Evolutionary conservation across 2,888 invertebrate species (phyloP), one percentile per base, ranked within the genome.

Genomic region (Azorinus chamasolen): DNA sequence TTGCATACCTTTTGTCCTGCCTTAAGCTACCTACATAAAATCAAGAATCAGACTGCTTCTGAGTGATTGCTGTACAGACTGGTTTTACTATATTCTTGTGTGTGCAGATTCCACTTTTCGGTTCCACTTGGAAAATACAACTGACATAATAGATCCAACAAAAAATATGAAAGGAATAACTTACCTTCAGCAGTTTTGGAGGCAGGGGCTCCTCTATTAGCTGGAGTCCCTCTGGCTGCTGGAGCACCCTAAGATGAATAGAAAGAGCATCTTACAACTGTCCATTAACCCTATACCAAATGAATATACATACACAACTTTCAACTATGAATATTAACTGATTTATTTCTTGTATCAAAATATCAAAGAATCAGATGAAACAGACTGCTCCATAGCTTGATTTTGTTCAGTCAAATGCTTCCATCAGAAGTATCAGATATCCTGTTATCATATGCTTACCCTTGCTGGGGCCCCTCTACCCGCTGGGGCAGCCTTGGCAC

Each of bases 401-500:
- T n/a, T n/a, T n/a, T n/a, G n/a, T n/a, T n/a, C n/a, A n/a, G n/a
- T n/a, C n/a, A n/a, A n/a, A n/a, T n/a, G n/a, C n/a, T n/a, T n/a
- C n/a, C n/a, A n/a, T n/a, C n/a, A n/a, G n/a, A n/a, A n/a, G n/a
- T n/a, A n/a, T n/a, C n/a, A n/a, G n/a, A n/a, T 32, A 32, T 6
- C 32, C 32, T 10, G 4, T 32, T 6, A 32, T 51, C 4, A 51
- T 51, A 54, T n/a, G 46, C 25, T 48, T 66, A 76, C 79, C 70
- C 79, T 83, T 32, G 80, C 79, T 43, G 80, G 66, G 41, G 78
- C 86, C 58, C 83, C 83, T 45, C 79, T 62, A n/a, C 74, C 79
- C 57, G 77, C 57, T 14, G 83, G 80, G 37, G 83, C 76, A 8
- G 84, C 76, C 66, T 78, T 70, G 55, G 78, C 53, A 55, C 80